Base-by-base conservation (phyloP, 1,140 invertebrate genomes). In the Achatina immaculata region DNA sequence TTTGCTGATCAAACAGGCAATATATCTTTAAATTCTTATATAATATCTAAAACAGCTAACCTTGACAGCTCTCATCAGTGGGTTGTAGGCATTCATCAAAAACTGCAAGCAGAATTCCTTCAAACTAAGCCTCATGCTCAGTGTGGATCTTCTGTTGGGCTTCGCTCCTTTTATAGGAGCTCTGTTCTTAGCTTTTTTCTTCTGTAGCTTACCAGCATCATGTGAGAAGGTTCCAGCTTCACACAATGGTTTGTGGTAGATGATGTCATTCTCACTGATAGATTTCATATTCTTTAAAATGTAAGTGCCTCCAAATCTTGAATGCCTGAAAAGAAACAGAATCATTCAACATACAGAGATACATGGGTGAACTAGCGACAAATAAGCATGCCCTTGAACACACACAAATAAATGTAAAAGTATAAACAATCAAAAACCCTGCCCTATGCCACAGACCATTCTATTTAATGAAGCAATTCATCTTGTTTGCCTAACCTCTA, bases 101-200 rank as follows among this genome's bases (percentile, higher is more conserved):
- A 99, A 97, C 91, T 98, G 96, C 71, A 96, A 93, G 91, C 96
- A 99, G 91, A 98, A 98, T 88, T 99, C 96, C 91, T 97, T 97
- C 71, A 99, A 92, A 91, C 97, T 95, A 81, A 98, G 92, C 84
- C 96, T 93, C 69, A 97, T 94, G 80, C 94, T 94, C 66, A 96
- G 93, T 1, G 95, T 95, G 51, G 96, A 97, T 78, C 94, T 92
- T 55, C 95, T 93, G 81, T 94, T 94, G 28, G 87, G 48, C 51
- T 92, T 91, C 0, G 89, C 87, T 69, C 93, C 92, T 83, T 93
- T 92, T 82, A 95, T 89, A 7, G 95, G 94, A 40, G 93, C 87
- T 68, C 93, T 91, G 87, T 95, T 95, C 88, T 94, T 95, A 0
- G 94, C 92, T 82, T 90, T 94, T 86, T 94, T 89, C 80, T 94